Conservation (phyloP, 2,113 vertebrate species). For the Pituophis catenifer region DNA sequence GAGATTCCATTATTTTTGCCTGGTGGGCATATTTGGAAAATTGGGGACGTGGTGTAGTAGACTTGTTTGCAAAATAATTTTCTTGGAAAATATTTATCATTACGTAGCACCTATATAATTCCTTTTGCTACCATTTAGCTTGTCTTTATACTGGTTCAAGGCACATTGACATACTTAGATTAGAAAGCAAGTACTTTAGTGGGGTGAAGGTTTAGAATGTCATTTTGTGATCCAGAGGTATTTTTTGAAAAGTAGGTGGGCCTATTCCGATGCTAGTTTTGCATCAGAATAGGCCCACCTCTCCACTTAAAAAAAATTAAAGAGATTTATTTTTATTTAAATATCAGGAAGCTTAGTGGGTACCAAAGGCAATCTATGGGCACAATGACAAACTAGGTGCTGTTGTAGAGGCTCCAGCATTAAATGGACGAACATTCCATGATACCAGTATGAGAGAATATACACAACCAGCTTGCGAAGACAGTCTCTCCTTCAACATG, state of each 20-base stretch:
- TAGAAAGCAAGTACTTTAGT: neutral
- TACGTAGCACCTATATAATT: neutral
- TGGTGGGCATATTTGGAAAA: neutral
- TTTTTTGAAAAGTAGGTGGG: neutral
- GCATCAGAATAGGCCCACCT: neutral
- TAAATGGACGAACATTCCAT: neutral
- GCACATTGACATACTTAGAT: neutral
- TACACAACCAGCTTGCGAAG: neutral
- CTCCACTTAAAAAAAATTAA: neutral
- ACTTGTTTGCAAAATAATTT: neutral
- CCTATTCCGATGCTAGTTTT: neutral
- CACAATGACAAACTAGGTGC: neutral
- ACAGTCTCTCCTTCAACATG: neutral
- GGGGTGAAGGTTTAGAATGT: neutral
- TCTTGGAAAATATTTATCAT: neutral
- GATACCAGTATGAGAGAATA: neutral
- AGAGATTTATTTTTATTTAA: neutral
- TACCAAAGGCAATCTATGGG: neutral
- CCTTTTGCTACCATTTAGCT: neutral
- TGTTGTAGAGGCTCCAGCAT: neutral
- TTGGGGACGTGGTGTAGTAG: neutral
- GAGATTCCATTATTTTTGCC: neutral
- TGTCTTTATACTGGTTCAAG: neutral
- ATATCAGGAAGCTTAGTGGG: neutral
- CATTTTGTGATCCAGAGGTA: neutral